Percentiles rank a stretch among this genome's conserved stretches.
phyloP scores from a whole-genome alignment of 2,888 invertebrate genomes.

The Drosophila birchii region DNA sequence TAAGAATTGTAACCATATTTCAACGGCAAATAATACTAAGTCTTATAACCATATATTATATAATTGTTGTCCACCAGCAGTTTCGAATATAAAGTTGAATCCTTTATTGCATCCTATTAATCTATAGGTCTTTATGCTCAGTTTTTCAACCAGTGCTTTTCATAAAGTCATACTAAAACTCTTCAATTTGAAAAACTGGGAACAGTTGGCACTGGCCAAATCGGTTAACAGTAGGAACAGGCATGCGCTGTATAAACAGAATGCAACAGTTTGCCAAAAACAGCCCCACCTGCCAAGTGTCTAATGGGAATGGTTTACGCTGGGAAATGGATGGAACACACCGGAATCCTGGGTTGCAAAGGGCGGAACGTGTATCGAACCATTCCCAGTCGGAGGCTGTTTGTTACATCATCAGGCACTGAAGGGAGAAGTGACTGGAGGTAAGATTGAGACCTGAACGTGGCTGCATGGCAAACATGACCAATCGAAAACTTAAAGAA shows the following conservation, averaged over 20 bases:
- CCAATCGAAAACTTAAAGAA: conserved; percentile 7
- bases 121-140: not conserved
- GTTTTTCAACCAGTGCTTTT: not conserved
- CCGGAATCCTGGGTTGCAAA: conserved; percentile 6
- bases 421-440: conserved; percentile 8
- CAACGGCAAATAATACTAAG: no score
- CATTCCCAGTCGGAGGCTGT: conserved; percentile 27
- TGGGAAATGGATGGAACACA: conserved; percentile 29
- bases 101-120: not conserved
- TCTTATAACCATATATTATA: no score
- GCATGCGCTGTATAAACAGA: conserved; percentile 61
- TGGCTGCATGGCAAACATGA: conserved; percentile 7
- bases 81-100: not conserved
- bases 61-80: no score
- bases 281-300: conserved; percentile 12
- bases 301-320: conserved; percentile 12
- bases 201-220: conserved; percentile 41
- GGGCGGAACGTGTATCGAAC: conserved; percentile 33
- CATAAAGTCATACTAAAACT: not conserved
- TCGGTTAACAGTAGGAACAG: conserved; percentile 71
- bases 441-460: not conserved
- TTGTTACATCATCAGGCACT: conserved; percentile 47
- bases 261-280: conserved; percentile 70
- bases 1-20: no score
- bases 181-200: conserved; percentile 58